Percentiles rank a stretch among this genome's conserved stretches.
Conservation (phyloP, 2,888 invertebrate genomes). For the Aleiodes leptofemur region DNA sequence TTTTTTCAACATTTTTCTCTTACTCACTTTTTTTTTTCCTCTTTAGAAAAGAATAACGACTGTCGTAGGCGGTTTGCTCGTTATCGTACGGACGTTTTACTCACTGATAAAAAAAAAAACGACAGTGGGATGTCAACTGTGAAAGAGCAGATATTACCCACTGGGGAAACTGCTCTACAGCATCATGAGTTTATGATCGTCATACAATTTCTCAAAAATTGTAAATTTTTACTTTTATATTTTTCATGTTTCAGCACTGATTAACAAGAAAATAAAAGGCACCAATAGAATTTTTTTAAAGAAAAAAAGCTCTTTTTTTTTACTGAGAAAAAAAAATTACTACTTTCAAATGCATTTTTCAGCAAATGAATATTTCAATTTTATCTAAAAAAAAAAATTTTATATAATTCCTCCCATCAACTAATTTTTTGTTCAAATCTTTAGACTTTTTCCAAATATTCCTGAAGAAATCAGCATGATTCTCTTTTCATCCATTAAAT, state of each 20-base stretch:
- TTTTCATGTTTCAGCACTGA: not conserved
- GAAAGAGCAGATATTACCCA: slow-evolving; percentile 28
- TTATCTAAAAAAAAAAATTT: no score
- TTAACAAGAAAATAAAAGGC: not conserved
- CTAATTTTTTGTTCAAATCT: no score
- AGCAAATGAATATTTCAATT: no score
- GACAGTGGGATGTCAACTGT: slow-evolving; percentile 32
- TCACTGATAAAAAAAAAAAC: slow-evolving; percentile 22
- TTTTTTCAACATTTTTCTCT: not conserved
- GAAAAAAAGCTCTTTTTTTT: no score
- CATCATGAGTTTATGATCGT: slow-evolving; percentile 5
- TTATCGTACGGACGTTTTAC: slow-evolving; percentile 24
- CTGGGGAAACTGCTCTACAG: not conserved
- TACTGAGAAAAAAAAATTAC: no score
- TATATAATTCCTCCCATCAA: no score
- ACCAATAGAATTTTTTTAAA: no score
- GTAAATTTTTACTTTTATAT: not conserved
- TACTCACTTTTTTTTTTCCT: not conserved
- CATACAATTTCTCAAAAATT: slow-evolving; percentile 20
- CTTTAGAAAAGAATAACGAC: slow-evolving; percentile 16
- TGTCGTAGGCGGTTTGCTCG: slow-evolving; percentile 19
- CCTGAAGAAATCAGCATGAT: no score
- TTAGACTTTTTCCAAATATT: no score
- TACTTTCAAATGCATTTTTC: no score
- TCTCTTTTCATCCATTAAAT: no score